These are phyloP conservation scores for Brachycybe producta DNA, from an alignment of 2,888 invertebrate genomes.

Conservation along the genomic window DNA sequence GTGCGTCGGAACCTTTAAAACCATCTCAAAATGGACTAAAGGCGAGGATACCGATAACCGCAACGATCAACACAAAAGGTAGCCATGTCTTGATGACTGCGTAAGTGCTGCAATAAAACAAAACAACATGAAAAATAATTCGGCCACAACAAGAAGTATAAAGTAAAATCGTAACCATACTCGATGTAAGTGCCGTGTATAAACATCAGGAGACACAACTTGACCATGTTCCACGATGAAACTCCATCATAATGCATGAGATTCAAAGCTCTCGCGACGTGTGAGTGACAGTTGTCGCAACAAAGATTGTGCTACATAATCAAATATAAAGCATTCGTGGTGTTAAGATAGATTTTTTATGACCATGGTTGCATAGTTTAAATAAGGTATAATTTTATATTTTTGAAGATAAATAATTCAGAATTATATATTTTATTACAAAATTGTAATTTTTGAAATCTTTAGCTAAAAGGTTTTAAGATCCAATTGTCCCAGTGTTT, in stretches of 20 bases:
- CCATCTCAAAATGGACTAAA: too few species aligned
- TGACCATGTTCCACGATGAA: conserved; percentile 82
- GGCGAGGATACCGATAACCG: too few species aligned
- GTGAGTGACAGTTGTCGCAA: conserved; percentile 97
- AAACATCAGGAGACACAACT: conserved; percentile 64
- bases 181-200: conserved; percentile 67
- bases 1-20: too few species aligned
- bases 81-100: conserved; percentile 71
- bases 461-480: too few species aligned
- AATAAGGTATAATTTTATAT: too few species aligned
- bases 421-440: background rate
- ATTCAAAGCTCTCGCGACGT: conserved; percentile 84
- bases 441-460: too few species aligned
- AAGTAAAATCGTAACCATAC: conserved; percentile 31
- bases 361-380: too few species aligned
- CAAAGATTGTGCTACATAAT: conserved; percentile 79
- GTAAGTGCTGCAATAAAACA: conserved; percentile 41
- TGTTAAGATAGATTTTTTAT: too few species aligned
- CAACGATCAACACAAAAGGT: conserved; percentile 60
- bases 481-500: too few species aligned
- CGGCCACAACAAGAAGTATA: conserved; percentile 3
- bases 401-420: background rate
- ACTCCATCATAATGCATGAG: conserved; percentile 73
- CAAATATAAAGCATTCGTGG: too few species aligned
- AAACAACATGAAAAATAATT: background rate